phyloP scores from a whole-genome alignment of 2,888 invertebrate species.

The Tetramorium bicarinatum region DNA sequence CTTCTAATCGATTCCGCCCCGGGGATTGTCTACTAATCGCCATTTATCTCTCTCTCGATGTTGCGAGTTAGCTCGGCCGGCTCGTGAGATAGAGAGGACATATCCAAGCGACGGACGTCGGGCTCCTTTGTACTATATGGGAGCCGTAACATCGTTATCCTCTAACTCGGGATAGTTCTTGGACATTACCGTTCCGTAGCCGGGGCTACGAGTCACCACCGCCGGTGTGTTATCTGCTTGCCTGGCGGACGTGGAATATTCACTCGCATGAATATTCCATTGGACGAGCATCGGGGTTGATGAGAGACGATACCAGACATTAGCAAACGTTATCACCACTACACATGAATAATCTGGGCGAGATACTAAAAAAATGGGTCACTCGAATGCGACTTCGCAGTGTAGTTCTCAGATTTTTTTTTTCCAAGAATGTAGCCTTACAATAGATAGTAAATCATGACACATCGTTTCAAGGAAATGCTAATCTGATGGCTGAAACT shows the following conservation, averaged over 20 bases:
- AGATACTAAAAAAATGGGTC: conserved; percentile 18
- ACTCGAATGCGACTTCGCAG: background rate
- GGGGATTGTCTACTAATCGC: conserved; percentile 47
- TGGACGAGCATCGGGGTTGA: conserved; percentile 51
- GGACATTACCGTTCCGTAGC: conserved; percentile 44
- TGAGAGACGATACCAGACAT: conserved; percentile 47
- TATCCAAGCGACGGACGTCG: conserved; percentile 30
- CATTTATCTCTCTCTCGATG: conserved; percentile 41
- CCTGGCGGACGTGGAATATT: conserved; percentile 41
- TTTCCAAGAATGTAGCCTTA: background rate
- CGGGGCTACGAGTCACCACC: conserved; percentile 28
- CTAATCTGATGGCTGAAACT: background rate
- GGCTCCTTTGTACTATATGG: conserved; percentile 40
- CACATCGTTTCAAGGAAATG: background rate
- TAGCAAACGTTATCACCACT: conserved; percentile 33
- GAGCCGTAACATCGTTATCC: conserved; percentile 48
- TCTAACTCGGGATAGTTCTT: conserved; percentile 51
- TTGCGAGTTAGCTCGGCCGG: conserved; percentile 27
- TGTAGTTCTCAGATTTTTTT: background rate
- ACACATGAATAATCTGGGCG: conserved; percentile 28
- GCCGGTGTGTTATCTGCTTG: conserved; percentile 48
- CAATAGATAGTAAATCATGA: background rate
- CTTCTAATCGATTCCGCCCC: conserved; percentile 44
- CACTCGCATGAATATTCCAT: conserved; percentile 57
- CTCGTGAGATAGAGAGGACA: conserved; percentile 39